A percentile compares a stretch with the other conserved stretches of the same genome.
These are phyloP conservation scores for Pleuronectes platessa DNA, from an alignment of 2,113 vertebrate genomes.

Conservation along the genomic window DNA sequence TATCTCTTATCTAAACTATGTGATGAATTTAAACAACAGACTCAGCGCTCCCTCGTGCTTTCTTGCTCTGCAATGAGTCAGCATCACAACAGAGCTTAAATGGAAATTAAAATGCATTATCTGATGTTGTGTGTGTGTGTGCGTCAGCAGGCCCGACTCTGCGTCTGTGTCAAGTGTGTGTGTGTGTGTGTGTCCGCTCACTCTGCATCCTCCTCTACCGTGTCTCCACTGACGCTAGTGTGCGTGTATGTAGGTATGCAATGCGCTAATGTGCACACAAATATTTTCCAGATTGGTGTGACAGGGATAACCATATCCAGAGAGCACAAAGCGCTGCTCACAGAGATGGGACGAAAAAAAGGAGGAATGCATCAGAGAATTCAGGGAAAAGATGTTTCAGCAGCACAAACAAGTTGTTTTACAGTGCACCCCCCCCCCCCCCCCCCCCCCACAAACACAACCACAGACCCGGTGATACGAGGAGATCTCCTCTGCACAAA, in stretches of 20 bases:
- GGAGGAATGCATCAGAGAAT: slow-evolving; percentile 41
- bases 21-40: slow-evolving; percentile 49
- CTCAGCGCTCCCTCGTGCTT: neutral
- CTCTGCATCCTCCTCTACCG: slow-evolving; percentile 19
- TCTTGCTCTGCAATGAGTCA: neutral
- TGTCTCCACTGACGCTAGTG: slow-evolving; percentile 18
- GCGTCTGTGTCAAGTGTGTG: neutral
- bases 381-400: neutral
- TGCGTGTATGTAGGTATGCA: slow-evolving; percentile 45
- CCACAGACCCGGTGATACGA: slow-evolving; percentile 1
- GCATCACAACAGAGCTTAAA: neutral
- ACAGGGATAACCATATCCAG: slow-evolving; percentile 74
- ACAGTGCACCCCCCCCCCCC: neutral
- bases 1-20: slow-evolving; percentile 34
- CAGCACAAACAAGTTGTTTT: slow-evolving; percentile 10
- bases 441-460: neutral
- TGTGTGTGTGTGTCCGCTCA: neutral
- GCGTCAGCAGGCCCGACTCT: neutral
- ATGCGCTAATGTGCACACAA: slow-evolving; percentile 65
- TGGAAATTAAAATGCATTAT: slow-evolving; percentile 2
- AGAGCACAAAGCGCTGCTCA: slow-evolving; percentile 31
- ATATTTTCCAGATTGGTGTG: slow-evolving; percentile 72
- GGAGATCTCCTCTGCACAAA: neutral
- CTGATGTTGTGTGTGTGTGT: neutral
- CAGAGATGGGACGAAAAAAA: slow-evolving; percentile 52